Evolutionary conservation across 2,113 vertebrate genomes (phyloP), one percentile per base, ranked within the genome.

Genomic region (Lophura nycthemera): DNA sequence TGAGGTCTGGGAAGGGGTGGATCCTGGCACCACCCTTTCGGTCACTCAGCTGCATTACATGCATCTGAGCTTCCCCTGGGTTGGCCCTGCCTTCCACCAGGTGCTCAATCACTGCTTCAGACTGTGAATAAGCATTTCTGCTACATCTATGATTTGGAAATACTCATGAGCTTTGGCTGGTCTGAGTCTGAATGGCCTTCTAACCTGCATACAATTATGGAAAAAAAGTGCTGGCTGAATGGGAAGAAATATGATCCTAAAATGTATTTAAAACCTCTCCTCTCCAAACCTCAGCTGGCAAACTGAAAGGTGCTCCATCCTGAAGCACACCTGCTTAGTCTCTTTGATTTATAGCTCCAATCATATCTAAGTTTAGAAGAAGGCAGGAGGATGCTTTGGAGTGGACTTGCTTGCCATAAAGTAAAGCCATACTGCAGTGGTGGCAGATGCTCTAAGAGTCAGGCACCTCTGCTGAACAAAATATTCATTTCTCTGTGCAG

Each of bases 171-270:
- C 79, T 72, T 88, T 86, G 34, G 25, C 90, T 95, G 88, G 61
- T 88, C 30, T 57, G n/a, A 38, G 20, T 78, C 85, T 85, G 95
- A 86, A 81, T 13, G 16, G 74, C 47, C 76, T 88, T 38, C 67
- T 77, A 92, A 75, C 65, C 69, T 90, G 69, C 52, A 83, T 80
- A 61, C 52, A 90, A 78, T 86, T 83, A 60, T 12, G 65, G 79
- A 18, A 90, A 54, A 79, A 88, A 88, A 48, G 42, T 7, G 16
- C 65, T 65, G 52, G 42, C 63, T 71, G 80, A 91, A 59, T 65
- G 36, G 76, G 80, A 83, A 90, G 87, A 93, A 81, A 2, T 20
- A 29, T 56, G 50, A 38, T 57, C 43, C 47, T 81, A 78, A 88
- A 86, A 86, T 67, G n/a, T 7, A 38, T 89, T 64, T 80, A 34